Base-by-base conservation (phyloP, 2,888 invertebrate genomes). In the Trissolcus japonicus region DNA sequence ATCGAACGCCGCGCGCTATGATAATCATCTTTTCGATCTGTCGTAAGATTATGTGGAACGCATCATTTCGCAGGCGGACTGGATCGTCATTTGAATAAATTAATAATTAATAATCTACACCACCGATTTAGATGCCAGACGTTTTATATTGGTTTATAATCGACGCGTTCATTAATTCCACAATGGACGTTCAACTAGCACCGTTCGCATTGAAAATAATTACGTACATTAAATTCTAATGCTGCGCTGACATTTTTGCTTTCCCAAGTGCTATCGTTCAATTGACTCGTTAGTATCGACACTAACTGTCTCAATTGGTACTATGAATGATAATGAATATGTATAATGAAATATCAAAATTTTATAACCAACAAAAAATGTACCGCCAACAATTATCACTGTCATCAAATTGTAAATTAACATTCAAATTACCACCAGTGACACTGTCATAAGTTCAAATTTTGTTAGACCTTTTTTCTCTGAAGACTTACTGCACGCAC, bases 51-150 rank as follows among this genome's bases (percentile, higher is more conserved):
- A 67, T 63, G 63, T 68, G 50, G 72, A 68, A 77, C 72, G 76
- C 63, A 35, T 62, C 72, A 35, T 50, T 59, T 51, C 17, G 72
- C 57, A 77, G 76, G 67, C 63, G 68, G 57, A 63, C 50, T 46
- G 56, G 40, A 57, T 65, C 63, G 61, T 73, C 65, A 69, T 78
- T 78, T 78, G 59, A 73, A 78, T 78, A 78, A 73, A 78, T 78
- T 73, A 73, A 78, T 69, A 78, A 78, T 78, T 69, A 73, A 78
- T 73, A 73, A 63, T 73, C 73, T 17, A 9, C 48, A 73, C 63
- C 67, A 61, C 68, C 73, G 68, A 77, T 68, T 77, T 40, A 65
- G 73, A 78, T 66, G 61, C 60, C 35, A 35, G 35, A 35, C 29
- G 29, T 4, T 29, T 35, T 9, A 35, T 72, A 59, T 68, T 63